Evolutionary conservation across 2,888 invertebrate species (phyloP).

Genomic region (Matsumyia berberina): DNA sequence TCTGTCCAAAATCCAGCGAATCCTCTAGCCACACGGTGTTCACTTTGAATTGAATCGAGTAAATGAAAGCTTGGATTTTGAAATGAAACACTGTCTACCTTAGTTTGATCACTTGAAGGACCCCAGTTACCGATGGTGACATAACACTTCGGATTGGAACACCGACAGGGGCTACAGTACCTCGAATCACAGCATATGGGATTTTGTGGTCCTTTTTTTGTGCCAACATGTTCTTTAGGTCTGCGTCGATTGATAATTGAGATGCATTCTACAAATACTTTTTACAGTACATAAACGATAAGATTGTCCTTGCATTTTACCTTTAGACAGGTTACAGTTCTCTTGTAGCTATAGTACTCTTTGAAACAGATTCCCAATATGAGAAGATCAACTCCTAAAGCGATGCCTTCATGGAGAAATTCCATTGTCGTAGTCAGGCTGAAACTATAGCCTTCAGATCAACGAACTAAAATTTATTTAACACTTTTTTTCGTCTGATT

Average conservation of each 20-base stretch:
- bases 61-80: not conserved
- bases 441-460: not conserved
- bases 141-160: slow-evolving; percentile 90
- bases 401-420: slow-evolving; percentile 90
- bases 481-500: not conserved
- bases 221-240: slow-evolving; percentile 87
- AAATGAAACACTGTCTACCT: slow-evolving; percentile 77
- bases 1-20: slow-evolving; percentile 95
- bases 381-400: slow-evolving; percentile 90
- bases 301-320: slow-evolving; percentile 84
- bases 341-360: slow-evolving; percentile 90
- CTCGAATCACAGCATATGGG: slow-evolving; percentile 90
- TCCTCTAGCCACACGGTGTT: slow-evolving; percentile 92
- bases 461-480: slow-evolving; percentile 20
- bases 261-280: slow-evolving; percentile 87
- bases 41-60: slow-evolving; percentile 84
- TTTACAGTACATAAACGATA: not conserved
- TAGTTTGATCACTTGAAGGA: slow-evolving; percentile 91
- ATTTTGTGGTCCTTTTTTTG: slow-evolving; percentile 88
- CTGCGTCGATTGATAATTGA: slow-evolving; percentile 88
- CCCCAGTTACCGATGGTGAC: slow-evolving; percentile 90
- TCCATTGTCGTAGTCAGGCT: slow-evolving; percentile 86
- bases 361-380: slow-evolving; percentile 90
- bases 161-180: slow-evolving; percentile 90
- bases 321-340: slow-evolving; percentile 89